These are phyloP conservation scores for Trachelus stipa DNA, from an alignment of 2,888 invertebrate species.

Conservation along the genomic window DNA sequence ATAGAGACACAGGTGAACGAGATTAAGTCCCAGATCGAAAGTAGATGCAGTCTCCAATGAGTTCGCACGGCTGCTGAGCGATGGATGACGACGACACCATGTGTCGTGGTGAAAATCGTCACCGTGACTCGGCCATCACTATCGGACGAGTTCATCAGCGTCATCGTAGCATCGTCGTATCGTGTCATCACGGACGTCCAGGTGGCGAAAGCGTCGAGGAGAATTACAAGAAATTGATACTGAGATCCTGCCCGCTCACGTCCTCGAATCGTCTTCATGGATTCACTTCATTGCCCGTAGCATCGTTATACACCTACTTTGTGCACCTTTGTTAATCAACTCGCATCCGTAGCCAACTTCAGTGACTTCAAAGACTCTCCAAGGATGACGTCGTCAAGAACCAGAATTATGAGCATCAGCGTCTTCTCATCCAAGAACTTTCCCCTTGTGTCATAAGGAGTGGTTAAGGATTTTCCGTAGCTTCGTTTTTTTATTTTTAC, in stretches of 20 bases:
- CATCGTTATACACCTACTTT: neutral
- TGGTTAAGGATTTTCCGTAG: neutral
- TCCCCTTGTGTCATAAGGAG: neutral
- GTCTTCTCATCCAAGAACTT: neutral
- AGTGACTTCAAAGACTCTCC: neutral
- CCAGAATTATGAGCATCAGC: neutral
- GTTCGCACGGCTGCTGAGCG: slow-evolving; percentile 58
- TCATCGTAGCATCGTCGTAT: slow-evolving; percentile 24
- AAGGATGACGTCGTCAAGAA: neutral
- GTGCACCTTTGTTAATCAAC: neutral
- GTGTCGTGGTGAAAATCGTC: slow-evolving; percentile 47
- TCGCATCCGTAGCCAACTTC: neutral
- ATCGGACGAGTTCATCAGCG: slow-evolving; percentile 26
- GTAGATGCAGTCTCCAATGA: slow-evolving; percentile 97
- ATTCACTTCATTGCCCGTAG: neutral
- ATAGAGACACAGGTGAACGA: slow-evolving; percentile 97
- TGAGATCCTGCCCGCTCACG: neutral
- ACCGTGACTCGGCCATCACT: slow-evolving; percentile 45
- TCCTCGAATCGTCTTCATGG: neutral
- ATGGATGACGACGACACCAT: slow-evolving; percentile 45
- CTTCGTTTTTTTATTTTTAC: neutral
- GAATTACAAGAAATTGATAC: neutral
- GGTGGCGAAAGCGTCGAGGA: neutral
- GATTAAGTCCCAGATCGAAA: slow-evolving; percentile 95
- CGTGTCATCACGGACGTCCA: slow-evolving; percentile 3